These are phyloP conservation scores for Piezodorus guildinii DNA, from an alignment of 1,140 invertebrate genomes.

Conservation along the genomic window DNA sequence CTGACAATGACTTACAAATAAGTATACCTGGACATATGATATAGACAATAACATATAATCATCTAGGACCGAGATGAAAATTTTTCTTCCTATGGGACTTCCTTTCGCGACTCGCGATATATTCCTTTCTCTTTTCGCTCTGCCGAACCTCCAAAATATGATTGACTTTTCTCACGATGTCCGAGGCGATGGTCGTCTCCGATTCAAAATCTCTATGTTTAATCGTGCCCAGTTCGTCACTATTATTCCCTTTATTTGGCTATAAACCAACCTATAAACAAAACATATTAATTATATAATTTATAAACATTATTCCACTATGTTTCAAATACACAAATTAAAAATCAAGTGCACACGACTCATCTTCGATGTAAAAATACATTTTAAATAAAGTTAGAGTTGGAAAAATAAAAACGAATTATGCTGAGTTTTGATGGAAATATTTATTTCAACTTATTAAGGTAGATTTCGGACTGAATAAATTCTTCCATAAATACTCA, in stretches of 20 bases:
- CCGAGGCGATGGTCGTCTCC: slow-evolving; percentile 56
- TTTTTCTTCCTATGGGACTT: slow-evolving; percentile 45
- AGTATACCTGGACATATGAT: not conserved
- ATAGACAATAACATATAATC: slow-evolving; percentile 21
- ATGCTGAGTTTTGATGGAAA: no score
- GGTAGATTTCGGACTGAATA: no score
- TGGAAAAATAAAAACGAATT: no score
- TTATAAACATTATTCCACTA: no score
- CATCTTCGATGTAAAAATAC: no score
- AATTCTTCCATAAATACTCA: no score
- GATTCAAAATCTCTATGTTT: slow-evolving; percentile 81
- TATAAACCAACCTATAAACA: slow-evolving; percentile 25
- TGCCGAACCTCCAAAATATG: slow-evolving; percentile 66
- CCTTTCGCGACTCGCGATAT: slow-evolving; percentile 46
- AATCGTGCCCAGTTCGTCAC: slow-evolving; percentile 38
- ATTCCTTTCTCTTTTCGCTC: slow-evolving; percentile 66
- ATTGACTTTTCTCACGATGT: slow-evolving; percentile 79
- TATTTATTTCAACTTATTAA: no score
- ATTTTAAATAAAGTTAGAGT: no score
- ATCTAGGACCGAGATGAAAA: slow-evolving; percentile 37
- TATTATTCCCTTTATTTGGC: not conserved
- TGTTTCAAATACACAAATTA: no score
- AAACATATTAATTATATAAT: not conserved
- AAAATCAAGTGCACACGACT: no score
- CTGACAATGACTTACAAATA: not conserved